Evolutionary conservation across 2,797 vertebrate species (phyloP), one percentile per base, ranked within the genome.

Genomic region (Tachyglossus aculeatus): DNA sequence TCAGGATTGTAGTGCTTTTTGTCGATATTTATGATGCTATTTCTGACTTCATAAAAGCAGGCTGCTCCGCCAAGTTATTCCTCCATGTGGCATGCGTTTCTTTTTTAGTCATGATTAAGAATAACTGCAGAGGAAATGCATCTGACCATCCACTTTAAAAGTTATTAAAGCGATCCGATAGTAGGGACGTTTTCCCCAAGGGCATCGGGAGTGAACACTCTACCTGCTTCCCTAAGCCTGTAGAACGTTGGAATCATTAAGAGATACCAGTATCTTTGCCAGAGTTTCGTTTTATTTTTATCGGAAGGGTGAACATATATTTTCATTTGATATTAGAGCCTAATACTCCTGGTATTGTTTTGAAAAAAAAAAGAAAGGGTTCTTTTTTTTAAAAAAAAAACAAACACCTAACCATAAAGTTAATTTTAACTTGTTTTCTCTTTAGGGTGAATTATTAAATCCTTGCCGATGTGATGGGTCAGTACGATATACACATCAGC

Each of bases 391-490:
- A 6, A 18, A 27, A 12, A 31, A 4, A 57, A 22, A 0, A 1
- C 24, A 45, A 44, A 72, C 44, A 29, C 32, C n/a, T 5, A 16
- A 36, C 45, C 19, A 40, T 57, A 48, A 74, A 73, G 55, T 67
- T 76, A 44, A 80, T 51, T 38, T 36, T 47, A 41, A 55, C 65
- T 36, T 66, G 10, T 77, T 81, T 62, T 69, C 67, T 85, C 82
- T 82, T 43, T 77, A 98, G 96, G 96, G 96, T 9, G 95, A 96
- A 83, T 74, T 98, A 85, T 75, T 98, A 92, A 96, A 97, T 83
- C 96, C 96, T 31, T 98, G 96, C 58, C 95, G 96, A 34, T 98
- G 96, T 2, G 95, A 98, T 25, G 96, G 96, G 40, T 97, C 96
- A 0, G 96, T 98, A 52, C 93, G 96, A 4, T 95, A 98, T 83